Evolutionary conservation across 1,140 invertebrate species (phyloP).

Genomic region (Brachionus koreanus): DNA sequence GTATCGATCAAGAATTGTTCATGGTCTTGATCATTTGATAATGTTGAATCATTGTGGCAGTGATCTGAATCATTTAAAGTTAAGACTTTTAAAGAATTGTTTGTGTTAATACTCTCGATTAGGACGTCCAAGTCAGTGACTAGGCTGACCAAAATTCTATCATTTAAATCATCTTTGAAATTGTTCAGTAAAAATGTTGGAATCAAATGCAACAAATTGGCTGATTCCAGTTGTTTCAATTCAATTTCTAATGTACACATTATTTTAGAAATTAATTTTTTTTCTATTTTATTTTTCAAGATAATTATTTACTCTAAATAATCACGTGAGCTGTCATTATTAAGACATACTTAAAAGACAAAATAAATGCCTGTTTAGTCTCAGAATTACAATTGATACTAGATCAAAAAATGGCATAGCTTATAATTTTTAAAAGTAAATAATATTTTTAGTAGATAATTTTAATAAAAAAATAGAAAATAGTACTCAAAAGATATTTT

Average conservation of each 20-base stretch:
- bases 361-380: too few species aligned
- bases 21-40: background rate
- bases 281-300: background rate
- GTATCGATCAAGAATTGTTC: constrained; percentile 12
- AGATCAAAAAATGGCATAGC: too few species aligned
- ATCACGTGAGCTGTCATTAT: background rate
- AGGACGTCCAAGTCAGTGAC: background rate
- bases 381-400: too few species aligned
- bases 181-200: background rate
- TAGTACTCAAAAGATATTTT: too few species aligned
- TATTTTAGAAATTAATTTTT: background rate
- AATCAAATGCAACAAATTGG: background rate
- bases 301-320: background rate
- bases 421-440: too few species aligned
- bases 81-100: background rate
- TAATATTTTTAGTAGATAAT: too few species aligned
- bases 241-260: constrained; percentile 1
- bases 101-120: constrained; percentile 28
- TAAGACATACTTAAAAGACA: too few species aligned
- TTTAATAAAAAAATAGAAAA: too few species aligned
- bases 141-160: background rate
- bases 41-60: background rate
- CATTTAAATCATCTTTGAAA: constrained; percentile 32
- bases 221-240: background rate
- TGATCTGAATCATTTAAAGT: background rate